Conservation (phyloP, 2,797 vertebrate genomes). For the Rhinogobio ventralis region DNA sequence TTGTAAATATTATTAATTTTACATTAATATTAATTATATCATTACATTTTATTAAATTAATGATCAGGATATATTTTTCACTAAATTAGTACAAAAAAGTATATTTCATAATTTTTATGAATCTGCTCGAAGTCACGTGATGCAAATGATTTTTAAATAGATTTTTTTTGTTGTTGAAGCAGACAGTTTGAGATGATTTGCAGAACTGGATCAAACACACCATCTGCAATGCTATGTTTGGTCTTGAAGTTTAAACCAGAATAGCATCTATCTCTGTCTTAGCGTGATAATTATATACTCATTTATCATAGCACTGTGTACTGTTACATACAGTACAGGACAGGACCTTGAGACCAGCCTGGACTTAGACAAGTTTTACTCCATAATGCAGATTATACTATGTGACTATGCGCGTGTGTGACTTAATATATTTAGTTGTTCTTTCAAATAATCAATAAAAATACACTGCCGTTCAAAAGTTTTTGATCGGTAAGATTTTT, state of each 20-base stretch:
- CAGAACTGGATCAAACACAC: not conserved
- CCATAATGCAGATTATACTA: too few relatives aligned
- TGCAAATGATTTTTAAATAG: not conserved
- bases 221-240: too few relatives aligned
- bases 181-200: not conserved
- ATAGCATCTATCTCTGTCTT: not conserved
- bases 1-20: not conserved
- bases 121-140: not conserved
- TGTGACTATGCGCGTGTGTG: not conserved
- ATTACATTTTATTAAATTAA: not conserved
- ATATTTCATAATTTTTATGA: not conserved
- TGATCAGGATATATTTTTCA: not conserved
- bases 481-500: not conserved
- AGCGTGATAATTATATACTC: not conserved
- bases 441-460: too few relatives aligned
- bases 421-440: too few relatives aligned
- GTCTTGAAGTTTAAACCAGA: not conserved
- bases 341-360: conserved; percentile 25
- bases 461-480: not conserved
- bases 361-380: not conserved
- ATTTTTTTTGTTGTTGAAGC: not conserved
- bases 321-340: not conserved
- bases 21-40: not conserved
- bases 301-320: not conserved
- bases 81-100: not conserved